These are phyloP conservation scores for Lepidocolaptes lacrymiger DNA, from an alignment of 2,797 vertebrate species.

Conservation along the genomic window DNA sequence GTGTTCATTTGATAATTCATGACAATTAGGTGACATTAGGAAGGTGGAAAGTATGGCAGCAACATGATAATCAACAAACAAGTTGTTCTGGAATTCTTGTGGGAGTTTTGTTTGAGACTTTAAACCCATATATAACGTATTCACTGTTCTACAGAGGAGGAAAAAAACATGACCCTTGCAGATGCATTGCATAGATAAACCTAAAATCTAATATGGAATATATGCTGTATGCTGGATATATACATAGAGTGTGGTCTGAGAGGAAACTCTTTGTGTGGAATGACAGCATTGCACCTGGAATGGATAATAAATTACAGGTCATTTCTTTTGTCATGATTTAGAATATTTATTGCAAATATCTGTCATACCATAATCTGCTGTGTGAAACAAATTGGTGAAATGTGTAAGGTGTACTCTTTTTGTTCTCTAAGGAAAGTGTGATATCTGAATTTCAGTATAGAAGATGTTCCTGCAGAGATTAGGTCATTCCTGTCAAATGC, in stretches of 20 bases:
- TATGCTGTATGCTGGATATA: not conserved
- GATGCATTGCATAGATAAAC: conserved; percentile 35
- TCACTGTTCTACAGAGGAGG: not conserved
- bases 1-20: conserved; percentile 40
- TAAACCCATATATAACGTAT: not conserved
- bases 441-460: not conserved
- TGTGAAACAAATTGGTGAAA: not conserved
- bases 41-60: conserved; percentile 38
- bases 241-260: not conserved
- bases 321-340: not conserved
- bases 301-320: not conserved
- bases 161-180: not conserved
- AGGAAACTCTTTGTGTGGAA: not conserved
- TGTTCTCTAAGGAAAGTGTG: not conserved
- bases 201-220: conserved; percentile 53
- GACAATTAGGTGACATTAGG: conserved; percentile 51
- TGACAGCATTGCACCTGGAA: not conserved
- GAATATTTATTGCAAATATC: not conserved
- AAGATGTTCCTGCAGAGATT: not conserved
- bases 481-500: not conserved
- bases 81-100: conserved; percentile 34
- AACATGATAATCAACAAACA: conserved; percentile 50
- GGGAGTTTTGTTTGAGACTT: conserved; percentile 1
- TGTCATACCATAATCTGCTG: not conserved
- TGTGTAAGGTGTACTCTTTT: not conserved